Evolutionary conservation across 2,888 invertebrate genomes (phyloP).

Genomic region (Macropis europaea): DNA sequence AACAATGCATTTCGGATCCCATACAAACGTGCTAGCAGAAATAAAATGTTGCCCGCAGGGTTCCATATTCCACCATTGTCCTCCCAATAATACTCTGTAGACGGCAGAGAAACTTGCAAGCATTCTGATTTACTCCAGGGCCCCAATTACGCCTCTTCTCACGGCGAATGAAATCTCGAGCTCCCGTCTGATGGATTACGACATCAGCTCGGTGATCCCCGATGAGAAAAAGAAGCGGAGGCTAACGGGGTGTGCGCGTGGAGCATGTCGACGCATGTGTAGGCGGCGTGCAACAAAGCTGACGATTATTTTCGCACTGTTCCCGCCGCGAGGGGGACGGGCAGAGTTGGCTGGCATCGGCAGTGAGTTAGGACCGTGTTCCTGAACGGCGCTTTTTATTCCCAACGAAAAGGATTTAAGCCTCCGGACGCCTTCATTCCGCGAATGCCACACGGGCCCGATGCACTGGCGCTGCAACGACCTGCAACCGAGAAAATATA

Average conservation of each 20-base stretch:
- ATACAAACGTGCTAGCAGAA: too few relatives aligned
- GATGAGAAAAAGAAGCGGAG: not conserved
- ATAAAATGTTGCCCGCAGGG: too few relatives aligned
- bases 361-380: slow-evolving; percentile 40
- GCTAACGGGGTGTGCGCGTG: slow-evolving; percentile 14
- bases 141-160: not conserved
- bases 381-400: slow-evolving; percentile 33
- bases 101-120: not conserved
- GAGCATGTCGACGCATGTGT: slow-evolving; percentile 34
- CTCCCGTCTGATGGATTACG: slow-evolving; percentile 6
- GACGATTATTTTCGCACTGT: slow-evolving; percentile 73
- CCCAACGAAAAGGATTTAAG: slow-evolving; percentile 34
- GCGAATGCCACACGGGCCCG: slow-evolving; percentile 55
- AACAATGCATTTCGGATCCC: too few relatives aligned
- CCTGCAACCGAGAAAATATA: slow-evolving; percentile 51
- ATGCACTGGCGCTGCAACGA: slow-evolving; percentile 28
- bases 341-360: not conserved
- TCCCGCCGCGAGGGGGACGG: not conserved
- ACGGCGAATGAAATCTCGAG: slow-evolving; percentile 13
- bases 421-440: slow-evolving; percentile 64
- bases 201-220: slow-evolving; percentile 10
- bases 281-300: slow-evolving; percentile 69
- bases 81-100: too few relatives aligned
- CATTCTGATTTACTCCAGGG: slow-evolving; percentile 17
- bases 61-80: too few relatives aligned